Conservation (phyloP, 2,797 vertebrate species). For the Pantherophis vulpinus region DNA sequence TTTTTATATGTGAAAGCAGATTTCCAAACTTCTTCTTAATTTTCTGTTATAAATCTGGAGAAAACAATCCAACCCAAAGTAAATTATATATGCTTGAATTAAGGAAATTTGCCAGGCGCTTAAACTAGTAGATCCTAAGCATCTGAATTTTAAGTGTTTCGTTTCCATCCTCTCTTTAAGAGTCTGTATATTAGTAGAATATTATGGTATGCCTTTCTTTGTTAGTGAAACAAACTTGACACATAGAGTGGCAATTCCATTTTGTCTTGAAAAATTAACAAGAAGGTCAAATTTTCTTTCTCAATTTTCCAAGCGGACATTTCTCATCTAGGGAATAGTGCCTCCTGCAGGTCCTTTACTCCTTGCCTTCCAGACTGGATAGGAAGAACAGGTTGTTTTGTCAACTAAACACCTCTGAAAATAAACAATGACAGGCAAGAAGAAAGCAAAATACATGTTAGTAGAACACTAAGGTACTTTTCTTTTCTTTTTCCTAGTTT, state of each 20-base stretch:
- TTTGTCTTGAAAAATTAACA: background rate
- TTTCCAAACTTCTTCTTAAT: rapidly evolving
- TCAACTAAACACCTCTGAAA: background rate
- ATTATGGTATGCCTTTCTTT: background rate
- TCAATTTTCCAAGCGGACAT: background rate
- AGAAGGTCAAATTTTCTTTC: background rate
- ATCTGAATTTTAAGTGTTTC: background rate
- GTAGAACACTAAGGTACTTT: background rate
- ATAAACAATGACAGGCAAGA: background rate
- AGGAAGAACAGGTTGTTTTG: background rate
- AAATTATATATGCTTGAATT: background rate
- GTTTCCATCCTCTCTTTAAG: background rate
- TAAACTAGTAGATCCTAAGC: slow-evolving; percentile 1
- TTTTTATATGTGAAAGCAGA: background rate
- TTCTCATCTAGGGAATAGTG: background rate
- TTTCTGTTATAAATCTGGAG: rapidly evolving
- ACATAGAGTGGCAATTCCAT: background rate
- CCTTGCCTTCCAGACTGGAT: background rate
- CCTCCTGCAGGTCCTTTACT: background rate
- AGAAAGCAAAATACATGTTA: background rate
- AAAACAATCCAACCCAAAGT: background rate
- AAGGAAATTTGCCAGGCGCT: background rate
- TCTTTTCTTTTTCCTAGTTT: background rate
- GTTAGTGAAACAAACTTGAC: background rate
- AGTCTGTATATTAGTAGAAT: background rate